A percentile compares a stretch with the other conserved stretches of the same genome.
These are phyloP conservation scores for Cyclura pinguis DNA, from an alignment of 2,797 vertebrate species.

Conservation along the genomic window DNA sequence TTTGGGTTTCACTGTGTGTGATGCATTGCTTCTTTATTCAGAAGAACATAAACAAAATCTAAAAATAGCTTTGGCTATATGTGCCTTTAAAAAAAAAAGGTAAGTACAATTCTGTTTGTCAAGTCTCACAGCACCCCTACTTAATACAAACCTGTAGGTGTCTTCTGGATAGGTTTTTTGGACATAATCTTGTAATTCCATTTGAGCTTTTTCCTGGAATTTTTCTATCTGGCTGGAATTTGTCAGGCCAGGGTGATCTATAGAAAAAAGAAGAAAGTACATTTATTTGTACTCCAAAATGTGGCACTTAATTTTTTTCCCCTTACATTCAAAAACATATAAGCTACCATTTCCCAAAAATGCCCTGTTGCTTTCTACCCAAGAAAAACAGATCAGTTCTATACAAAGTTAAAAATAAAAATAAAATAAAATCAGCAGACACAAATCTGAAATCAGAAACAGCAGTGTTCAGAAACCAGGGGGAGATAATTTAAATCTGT, in stretches of 20 bases:
- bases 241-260: slow-evolving; percentile 96
- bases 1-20: background rate
- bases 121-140: too few relatives aligned
- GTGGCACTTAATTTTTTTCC: background rate
- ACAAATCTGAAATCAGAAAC: background rate
- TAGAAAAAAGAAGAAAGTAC: slow-evolving; percentile 67
- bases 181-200: slow-evolving; percentile 99
- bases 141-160: slow-evolving; percentile 86
- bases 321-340: background rate
- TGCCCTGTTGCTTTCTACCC: background rate
- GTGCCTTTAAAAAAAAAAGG: too few relatives aligned
- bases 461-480: background rate
- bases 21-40: background rate
- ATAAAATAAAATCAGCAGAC: background rate
- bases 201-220: slow-evolving; percentile 98
- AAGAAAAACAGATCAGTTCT: background rate
- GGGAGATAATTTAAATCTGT: background rate
- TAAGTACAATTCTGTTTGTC: too few relatives aligned
- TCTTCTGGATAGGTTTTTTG: slow-evolving; percentile 98
- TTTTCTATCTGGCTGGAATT: slow-evolving; percentile 95
- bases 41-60: background rate
- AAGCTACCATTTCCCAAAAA: background rate
- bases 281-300: slow-evolving; percentile 52
- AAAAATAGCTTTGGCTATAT: too few relatives aligned
- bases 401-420: background rate